Conservation (phyloP, 2,113 vertebrate species). For the Oxyruncus cristatus region DNA sequence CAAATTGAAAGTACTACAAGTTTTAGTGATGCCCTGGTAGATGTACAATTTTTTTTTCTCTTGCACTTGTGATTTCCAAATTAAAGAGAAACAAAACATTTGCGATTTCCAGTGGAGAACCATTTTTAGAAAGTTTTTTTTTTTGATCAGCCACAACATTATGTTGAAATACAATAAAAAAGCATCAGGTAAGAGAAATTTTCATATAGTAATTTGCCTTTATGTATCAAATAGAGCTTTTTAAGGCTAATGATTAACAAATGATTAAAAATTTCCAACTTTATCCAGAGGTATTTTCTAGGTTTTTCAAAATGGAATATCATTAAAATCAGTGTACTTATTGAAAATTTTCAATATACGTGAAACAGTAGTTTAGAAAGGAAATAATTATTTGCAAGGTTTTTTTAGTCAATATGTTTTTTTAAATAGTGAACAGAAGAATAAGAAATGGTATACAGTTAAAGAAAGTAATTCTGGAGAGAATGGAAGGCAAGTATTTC, state of each 20-base stretch:
- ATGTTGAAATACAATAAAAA: background rate
- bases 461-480: background rate
- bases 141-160: background rate
- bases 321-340: background rate
- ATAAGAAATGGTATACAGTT: background rate
- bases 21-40: background rate
- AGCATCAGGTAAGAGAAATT: background rate
- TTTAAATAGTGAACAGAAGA: background rate
- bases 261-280: background rate
- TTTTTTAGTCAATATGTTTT: background rate
- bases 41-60: background rate
- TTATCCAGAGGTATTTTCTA: background rate
- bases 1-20: background rate
- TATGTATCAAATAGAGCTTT: background rate
- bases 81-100: background rate
- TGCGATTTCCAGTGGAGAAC: background rate
- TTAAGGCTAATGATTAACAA: background rate
- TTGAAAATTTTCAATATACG: background rate
- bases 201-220: background rate
- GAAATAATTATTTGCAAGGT: background rate
- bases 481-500: background rate
- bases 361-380: background rate
- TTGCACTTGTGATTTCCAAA: background rate
- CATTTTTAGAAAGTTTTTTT: background rate
- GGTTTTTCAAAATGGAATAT: background rate